A percentile compares a stretch with the other conserved stretches of the same genome.
phyloP scores from a whole-genome alignment of 2,888 invertebrate genomes.

The Cerceris ruficornis region DNA sequence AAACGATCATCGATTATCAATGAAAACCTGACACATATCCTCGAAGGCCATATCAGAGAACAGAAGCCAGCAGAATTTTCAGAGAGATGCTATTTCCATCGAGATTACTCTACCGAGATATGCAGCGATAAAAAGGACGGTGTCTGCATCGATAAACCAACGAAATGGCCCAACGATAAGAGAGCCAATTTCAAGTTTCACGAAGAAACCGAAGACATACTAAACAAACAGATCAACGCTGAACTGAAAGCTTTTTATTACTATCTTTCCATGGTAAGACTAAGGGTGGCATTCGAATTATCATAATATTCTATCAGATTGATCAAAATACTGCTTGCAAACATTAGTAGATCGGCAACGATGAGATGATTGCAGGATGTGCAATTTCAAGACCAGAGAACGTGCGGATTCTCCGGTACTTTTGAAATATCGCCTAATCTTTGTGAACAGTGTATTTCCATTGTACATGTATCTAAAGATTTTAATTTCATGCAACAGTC shows the following conservation, averaged over 20 bases:
- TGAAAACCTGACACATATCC: background rate
- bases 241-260: conserved; percentile 85
- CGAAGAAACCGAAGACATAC: conserved; percentile 82
- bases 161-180: conserved; percentile 69
- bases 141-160: conserved; percentile 53
- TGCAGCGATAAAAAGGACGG: background rate
- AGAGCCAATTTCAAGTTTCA: conserved; percentile 75
- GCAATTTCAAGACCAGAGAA: too few species aligned
- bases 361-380: too few species aligned
- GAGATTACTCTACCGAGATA: background rate
- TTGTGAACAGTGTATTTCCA: too few species aligned
- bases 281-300: background rate
- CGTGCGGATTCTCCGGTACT: too few species aligned
- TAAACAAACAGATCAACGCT: conserved; percentile 84
- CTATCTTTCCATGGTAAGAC: conserved; percentile 85
- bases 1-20: background rate
- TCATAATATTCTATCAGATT: background rate
- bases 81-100: background rate
- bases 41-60: background rate
- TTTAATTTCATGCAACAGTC: too few species aligned
- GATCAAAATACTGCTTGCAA: too few species aligned
- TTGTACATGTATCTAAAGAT: too few species aligned
- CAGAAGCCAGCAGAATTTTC: background rate
- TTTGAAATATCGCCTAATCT: too few species aligned
- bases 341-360: too few species aligned